phyloP scores from a whole-genome alignment of 1,140 invertebrate species.

The Megathymus violae region DNA sequence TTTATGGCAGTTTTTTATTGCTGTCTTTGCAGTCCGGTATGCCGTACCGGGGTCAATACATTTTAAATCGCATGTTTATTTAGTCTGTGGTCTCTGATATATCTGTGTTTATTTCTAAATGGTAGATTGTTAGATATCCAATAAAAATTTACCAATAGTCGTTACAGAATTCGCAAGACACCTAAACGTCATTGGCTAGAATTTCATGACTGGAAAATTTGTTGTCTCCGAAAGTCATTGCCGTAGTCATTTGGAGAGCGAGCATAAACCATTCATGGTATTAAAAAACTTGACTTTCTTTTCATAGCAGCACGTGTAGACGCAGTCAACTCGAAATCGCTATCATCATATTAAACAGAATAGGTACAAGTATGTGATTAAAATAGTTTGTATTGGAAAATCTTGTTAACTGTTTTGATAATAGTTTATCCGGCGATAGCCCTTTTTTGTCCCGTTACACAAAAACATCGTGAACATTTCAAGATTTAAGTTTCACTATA shows the following conservation, averaged over 20 bases:
- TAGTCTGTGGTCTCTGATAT: not conserved
- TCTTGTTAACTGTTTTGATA: too few relatives aligned
- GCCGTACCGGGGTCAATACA: too few relatives aligned
- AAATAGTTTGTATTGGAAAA: too few relatives aligned
- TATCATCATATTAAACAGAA: slow-evolving; percentile 56
- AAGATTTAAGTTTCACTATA: slow-evolving; percentile 28
- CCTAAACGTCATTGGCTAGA: not conserved
- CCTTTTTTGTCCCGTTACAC: slow-evolving; percentile 19
- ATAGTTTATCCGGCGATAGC: too few relatives aligned
- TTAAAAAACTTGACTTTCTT: slow-evolving; percentile 55
- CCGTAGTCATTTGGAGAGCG: slow-evolving; percentile 23
- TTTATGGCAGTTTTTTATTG: too few relatives aligned
- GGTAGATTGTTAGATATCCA: not conserved
- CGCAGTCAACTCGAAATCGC: slow-evolving; percentile 65
- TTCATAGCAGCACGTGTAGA: slow-evolving; percentile 77
- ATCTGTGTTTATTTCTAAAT: not conserved
- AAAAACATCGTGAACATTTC: slow-evolving; percentile 33
- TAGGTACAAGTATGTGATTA: slow-evolving; percentile 46
- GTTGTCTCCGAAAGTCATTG: not conserved
- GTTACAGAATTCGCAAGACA: not conserved
- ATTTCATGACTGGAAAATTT: slow-evolving; percentile 7
- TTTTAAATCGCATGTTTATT: too few relatives aligned
- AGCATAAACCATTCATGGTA: slow-evolving; percentile 29
- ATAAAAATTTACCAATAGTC: not conserved
- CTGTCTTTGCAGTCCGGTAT: too few relatives aligned